Evolutionary conservation across 2,888 invertebrate genomes (phyloP).

Genomic region (Pimpla rufipes): DNA sequence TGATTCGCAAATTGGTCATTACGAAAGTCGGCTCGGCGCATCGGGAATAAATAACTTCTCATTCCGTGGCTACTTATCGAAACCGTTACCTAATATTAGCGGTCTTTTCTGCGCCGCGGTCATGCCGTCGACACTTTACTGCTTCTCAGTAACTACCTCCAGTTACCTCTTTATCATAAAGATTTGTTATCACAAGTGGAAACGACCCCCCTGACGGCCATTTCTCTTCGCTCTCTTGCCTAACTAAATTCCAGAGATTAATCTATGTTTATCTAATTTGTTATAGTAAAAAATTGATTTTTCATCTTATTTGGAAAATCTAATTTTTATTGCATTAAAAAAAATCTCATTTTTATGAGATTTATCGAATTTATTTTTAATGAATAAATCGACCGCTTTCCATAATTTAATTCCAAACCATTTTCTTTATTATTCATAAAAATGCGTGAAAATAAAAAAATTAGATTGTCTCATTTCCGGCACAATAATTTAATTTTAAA

Average conservation of each 20-base stretch:
- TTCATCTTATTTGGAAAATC: too few relatives aligned
- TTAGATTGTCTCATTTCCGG: too few relatives aligned
- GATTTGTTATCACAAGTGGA: background rate
- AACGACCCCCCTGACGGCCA: background rate
- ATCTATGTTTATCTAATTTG: background rate
- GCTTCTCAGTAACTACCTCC: constrained; percentile 28
- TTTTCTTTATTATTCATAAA: too few relatives aligned
- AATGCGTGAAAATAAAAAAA: too few relatives aligned
- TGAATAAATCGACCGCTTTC: too few relatives aligned
- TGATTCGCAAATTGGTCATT: constrained; percentile 80
- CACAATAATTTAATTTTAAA: too few relatives aligned
- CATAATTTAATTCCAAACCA: too few relatives aligned
- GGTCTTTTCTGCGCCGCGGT: constrained; percentile 45
- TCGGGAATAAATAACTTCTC: constrained; percentile 65
- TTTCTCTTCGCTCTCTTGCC: too few relatives aligned
- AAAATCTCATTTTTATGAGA: too few relatives aligned
- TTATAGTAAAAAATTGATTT: too few relatives aligned
- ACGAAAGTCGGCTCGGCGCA: constrained; percentile 70
- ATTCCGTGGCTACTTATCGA: constrained; percentile 57
- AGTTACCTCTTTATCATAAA: constrained; percentile 21
- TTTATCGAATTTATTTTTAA: too few relatives aligned
- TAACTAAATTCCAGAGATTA: background rate
- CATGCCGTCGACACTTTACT: constrained; percentile 39
- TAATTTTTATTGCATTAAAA: too few relatives aligned
- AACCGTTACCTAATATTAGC: constrained; percentile 67